Evolutionary conservation across 1,140 invertebrate genomes (phyloP).

Genomic region (Drosophila biarmipes): DNA sequence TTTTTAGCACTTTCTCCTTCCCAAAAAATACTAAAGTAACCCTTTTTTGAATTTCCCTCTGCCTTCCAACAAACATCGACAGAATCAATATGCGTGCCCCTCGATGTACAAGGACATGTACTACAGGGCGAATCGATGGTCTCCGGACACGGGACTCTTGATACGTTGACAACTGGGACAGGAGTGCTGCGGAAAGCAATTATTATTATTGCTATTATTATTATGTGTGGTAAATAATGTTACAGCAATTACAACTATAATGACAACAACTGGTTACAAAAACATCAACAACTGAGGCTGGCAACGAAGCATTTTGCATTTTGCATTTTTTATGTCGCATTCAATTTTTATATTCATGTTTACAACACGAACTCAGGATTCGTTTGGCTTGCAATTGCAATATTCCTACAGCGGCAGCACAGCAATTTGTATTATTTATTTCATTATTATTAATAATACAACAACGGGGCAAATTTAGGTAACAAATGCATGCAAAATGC

Average conservation of each 20-base stretch:
- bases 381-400: slow-evolving; percentile 53
- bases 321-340: slow-evolving; percentile 62
- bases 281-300: slow-evolving; percentile 30
- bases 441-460: slow-evolving; percentile 44
- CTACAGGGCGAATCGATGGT: slow-evolving; percentile 85
- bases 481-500: slow-evolving; percentile 5
- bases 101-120: slow-evolving; percentile 90
- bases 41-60: neutral
- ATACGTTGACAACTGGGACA: slow-evolving; percentile 74
- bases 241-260: slow-evolving; percentile 41
- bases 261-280: slow-evolving; percentile 29
- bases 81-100: slow-evolving; percentile 88
- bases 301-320: slow-evolving; percentile 37
- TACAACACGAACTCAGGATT: slow-evolving; percentile 66
- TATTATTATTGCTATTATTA: slow-evolving; percentile 35
- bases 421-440: slow-evolving; percentile 45
- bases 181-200: slow-evolving; percentile 30
- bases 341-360: slow-evolving; percentile 61
- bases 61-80: slow-evolving; percentile 31
- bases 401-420: slow-evolving; percentile 34
- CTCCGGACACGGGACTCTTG: slow-evolving; percentile 79
- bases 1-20: neutral
- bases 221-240: slow-evolving; percentile 47
- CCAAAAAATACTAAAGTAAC: too few relatives aligned
- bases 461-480: slow-evolving; percentile 14